phyloP scores from a whole-genome alignment of 2,888 invertebrate species.

The Tortricodes alternella region DNA sequence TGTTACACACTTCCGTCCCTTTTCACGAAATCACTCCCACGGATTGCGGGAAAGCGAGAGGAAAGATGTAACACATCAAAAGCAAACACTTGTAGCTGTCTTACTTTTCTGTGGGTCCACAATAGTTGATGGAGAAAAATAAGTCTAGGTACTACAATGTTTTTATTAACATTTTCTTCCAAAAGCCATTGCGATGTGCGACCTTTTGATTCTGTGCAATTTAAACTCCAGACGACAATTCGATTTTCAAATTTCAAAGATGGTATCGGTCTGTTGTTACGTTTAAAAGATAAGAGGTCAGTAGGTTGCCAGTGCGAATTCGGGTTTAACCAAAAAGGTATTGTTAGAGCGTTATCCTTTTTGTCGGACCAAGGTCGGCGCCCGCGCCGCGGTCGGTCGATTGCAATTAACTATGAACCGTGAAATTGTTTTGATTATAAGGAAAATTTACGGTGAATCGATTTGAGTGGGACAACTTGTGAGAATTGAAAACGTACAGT shows the following conservation, averaged over 20 bases:
- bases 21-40: too few relatives aligned
- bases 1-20: too few relatives aligned
- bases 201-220: background rate
- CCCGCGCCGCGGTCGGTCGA: slow-evolving; percentile 2
- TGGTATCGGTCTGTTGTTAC: slow-evolving; percentile 12
- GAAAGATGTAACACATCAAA: too few relatives aligned
- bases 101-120: too few relatives aligned
- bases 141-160: too few relatives aligned
- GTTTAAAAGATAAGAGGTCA: slow-evolving; percentile 25
- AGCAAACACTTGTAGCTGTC: too few relatives aligned
- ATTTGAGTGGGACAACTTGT: background rate
- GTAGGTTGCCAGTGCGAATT: slow-evolving; percentile 26
- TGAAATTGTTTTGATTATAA: slow-evolving; percentile 16
- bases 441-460: slow-evolving; percentile 17
- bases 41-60: too few relatives aligned
- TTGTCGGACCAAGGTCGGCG: background rate
- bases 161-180: background rate
- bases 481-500: background rate
- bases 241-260: slow-evolving; percentile 11
- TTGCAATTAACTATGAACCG: slow-evolving; percentile 24
- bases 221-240: slow-evolving; percentile 4
- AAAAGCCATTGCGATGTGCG: background rate
- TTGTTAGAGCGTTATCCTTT: slow-evolving; percentile 19
- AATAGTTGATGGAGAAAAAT: too few relatives aligned
- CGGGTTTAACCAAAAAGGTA: background rate